Evolutionary conservation across 1,140 invertebrate genomes (phyloP), one percentile per base, ranked within the genome.

Genomic region (Diuraphis noxia): DNA sequence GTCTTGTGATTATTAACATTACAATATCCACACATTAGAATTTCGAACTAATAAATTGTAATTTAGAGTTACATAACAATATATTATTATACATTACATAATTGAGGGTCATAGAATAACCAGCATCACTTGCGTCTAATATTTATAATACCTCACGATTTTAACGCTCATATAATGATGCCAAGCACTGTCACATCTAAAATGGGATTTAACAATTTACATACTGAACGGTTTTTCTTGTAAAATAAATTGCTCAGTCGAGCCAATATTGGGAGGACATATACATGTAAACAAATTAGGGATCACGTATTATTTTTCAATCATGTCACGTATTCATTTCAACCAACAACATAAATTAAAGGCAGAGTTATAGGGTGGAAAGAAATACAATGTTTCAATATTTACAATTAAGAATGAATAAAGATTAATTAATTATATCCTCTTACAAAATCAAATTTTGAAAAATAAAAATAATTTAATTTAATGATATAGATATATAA

Each of bases 151-250:
- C 13, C 30, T 72, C 5, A 17, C 30, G 17, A n/a, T n/a, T 72
- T 72, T 72, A n/a, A 72, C 13, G 13, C 30, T 19, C n/a, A 72
- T 72, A 17, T 49, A 49, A 49, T 72, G 30, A 63, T 72, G 13
- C 56, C 13, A 17, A 72, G 4, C 56, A 6, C 30, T 72, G 30
- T 72, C 13, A n/a, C 30, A n/a, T n/a, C 3, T n/a, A 72, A n/a
- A 72, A 72, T n/a, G 56, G 30, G 30, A 10, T 72, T 72, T 79
- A 5, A 13, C 25, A 43, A 84, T 84, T 84, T 84, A 84, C 82
- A 84, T 84, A 84, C 82, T 84, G 41, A 84, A 84, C 40, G 41
- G 25, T 84, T 84, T 84, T 84, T 84, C 30, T 84, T 43, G 30
- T 43, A 30, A 84, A 84, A 84, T 84, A 84, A 84, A n/a, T n/a